Evolutionary conservation across 2,888 invertebrate species (phyloP), one percentile per base, ranked within the genome.

Genomic region (Dione vanillae): DNA sequence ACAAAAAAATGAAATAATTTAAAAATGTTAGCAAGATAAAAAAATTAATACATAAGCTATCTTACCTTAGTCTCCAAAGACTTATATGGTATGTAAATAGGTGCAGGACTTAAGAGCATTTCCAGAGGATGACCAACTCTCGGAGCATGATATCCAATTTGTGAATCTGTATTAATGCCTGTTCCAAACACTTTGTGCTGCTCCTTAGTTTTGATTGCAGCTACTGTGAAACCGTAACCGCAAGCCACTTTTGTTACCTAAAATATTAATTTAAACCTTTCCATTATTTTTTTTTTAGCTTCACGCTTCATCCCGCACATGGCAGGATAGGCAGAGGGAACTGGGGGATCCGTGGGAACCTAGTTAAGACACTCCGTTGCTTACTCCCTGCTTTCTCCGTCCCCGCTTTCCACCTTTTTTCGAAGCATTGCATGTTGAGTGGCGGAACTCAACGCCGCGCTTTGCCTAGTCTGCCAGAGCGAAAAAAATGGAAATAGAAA

Each of bases 101-200:
- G 96, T 43, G 95, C 95, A 19, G 97, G 97, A 77, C 95, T 94
- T 19, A 96, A 94, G 14, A 98, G 83, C 54, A 96, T 80, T 80
- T 96, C 96, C 52, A 97, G 84, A 0, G 96, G 95, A 74, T 95
- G 94, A 0, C 95, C 95, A 54, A 92, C 92, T 41, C 95, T 90
- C 0, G 95, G 94, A 41, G 93, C 92, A 78, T 96, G 96, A 79
- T 94, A 95, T 65, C 98, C 98, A 72, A 99, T 94, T 88, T 99
- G 99, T 0, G 97, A 97, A 88, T 98, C 98, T 0, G 97, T 97
- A 86, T 99, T 99, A 52, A 99, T 94, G 0, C 99, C 99, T 35
- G 96, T 96, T 0, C 98, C 99, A 92, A 96, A 98, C 37, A 98
- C 88, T 83, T 96, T 95, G 74, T 95, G 94, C 16, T 94, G 94